Evolutionary conservation across 2,113 vertebrate genomes (phyloP).

Genomic region (Himantopus leucocephalus): DNA sequence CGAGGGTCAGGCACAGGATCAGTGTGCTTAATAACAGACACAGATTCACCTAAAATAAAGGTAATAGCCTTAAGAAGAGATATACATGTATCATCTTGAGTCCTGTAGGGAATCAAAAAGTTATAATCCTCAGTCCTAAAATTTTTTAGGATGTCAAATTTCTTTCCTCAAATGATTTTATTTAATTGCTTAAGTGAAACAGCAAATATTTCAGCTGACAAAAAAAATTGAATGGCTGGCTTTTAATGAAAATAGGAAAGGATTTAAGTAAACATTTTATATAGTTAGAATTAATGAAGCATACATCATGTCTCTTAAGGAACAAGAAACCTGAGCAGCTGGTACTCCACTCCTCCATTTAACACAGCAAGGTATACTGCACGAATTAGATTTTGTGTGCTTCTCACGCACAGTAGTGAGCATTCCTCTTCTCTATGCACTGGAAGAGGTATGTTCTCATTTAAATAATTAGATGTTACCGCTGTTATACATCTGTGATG

Average conservation of each 20-base stretch:
- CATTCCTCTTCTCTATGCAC: not conserved
- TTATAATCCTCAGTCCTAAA: not conserved
- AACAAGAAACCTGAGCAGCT: not conserved
- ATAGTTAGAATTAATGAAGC: not conserved
- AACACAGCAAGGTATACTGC: not conserved
- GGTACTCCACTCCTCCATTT: not conserved
- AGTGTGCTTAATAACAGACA: constrained; percentile 97
- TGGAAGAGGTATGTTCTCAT: not conserved
- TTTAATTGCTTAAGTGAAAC: not conserved
- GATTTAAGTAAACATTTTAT: not conserved
- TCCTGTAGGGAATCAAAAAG: not conserved
- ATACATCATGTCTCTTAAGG: not conserved
- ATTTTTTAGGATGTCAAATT: not conserved
- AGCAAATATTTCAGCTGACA: not conserved
- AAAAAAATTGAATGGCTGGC: not conserved
- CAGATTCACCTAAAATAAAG: constrained; percentile 86
- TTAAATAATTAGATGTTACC: not conserved
- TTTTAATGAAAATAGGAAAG: not conserved
- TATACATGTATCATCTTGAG: not conserved
- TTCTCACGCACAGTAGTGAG: not conserved
- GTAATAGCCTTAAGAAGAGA: not conserved
- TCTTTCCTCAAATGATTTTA: not conserved
- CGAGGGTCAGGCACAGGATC: constrained; percentile 97
- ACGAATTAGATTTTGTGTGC: not conserved
- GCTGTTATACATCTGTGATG: not conserved